phyloP scores from a whole-genome alignment of 2,797 vertebrate genomes.

The Notamacropus eugenii region DNA sequence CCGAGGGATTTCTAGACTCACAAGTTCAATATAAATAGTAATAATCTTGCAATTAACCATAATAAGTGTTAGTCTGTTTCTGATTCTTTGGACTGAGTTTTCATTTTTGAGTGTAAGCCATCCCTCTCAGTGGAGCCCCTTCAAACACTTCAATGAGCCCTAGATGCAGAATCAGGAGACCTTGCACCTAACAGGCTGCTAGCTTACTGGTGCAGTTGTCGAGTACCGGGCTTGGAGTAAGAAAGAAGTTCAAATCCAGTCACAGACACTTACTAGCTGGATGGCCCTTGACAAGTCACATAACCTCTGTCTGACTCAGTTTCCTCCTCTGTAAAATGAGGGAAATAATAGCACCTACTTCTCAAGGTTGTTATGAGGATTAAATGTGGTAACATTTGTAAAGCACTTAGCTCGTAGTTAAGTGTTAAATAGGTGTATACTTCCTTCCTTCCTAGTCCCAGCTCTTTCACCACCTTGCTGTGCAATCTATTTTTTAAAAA shows the following conservation, averaged over 20 bases:
- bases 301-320: not conserved
- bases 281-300: not conserved
- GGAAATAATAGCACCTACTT: not conserved
- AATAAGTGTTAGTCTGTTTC: not conserved
- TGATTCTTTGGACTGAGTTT: not conserved
- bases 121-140: not conserved
- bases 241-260: not conserved
- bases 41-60: not conserved
- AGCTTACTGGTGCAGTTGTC: not conserved
- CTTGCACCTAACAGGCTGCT: not conserved
- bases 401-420: not conserved
- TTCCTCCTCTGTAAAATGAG: not conserved
- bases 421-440: not conserved
- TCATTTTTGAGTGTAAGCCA: not conserved
- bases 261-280: not conserved
- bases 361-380: not conserved
- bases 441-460: not conserved
- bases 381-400: not conserved
- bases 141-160: not conserved
- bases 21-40: not conserved
- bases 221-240: not conserved
- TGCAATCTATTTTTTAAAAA: not conserved
- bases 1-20: not conserved
- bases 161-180: not conserved
- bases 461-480: not conserved